Base-by-base conservation (phyloP, 1,140 invertebrate species). In the Aleiodes sp. region DNA sequence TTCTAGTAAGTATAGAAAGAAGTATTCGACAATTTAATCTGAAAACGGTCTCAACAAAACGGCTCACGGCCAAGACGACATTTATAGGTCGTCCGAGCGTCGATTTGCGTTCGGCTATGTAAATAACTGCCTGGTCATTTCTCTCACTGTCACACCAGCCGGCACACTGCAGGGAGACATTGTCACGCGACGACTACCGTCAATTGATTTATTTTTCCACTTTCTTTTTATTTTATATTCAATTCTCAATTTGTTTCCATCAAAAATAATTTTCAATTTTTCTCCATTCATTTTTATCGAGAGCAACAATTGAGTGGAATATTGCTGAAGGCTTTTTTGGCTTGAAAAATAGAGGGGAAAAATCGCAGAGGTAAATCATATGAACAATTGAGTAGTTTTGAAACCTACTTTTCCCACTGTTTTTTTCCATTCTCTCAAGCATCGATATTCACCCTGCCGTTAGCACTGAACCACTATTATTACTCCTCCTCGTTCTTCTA, bases 11-110 rank as follows among this genome's bases (percentile, higher is more conserved):
- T n/a, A n/a, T n/a, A n/a, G n/a, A n/a, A n/a, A n/a, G n/a, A n/a
- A n/a, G n/a, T n/a, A n/a, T n/a, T 43, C n/a, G 39, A 43, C 39
- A 43, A 43, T 43, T 43, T 4, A 60, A 60, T 33, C 31, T 19
- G 57, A 60, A 33, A 60, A 56, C n/a, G n/a, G n/a, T n/a, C n/a
- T n/a, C n/a, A n/a, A 37, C 64, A 39, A 26, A 66, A 41, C 31
- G 70, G 46, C 60, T 70, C 61, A 65, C 63, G 59, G 56, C 65
- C 68, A 74, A 78, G 74, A 70, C 68, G 72, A 78, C 78, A 75
- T 78, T 79, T 82, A 79, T 82, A 78, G 77, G 74, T 77, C 76
- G 76, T 28, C 69, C 60, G 60, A 29, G 10, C 59, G 60, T 37
- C 65, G 29, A 65, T 72, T 56, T 43, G 37, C 64, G 28, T 65